phyloP scores from a whole-genome alignment of 2,797 vertebrate genomes.

The Mareca penelope region DNA sequence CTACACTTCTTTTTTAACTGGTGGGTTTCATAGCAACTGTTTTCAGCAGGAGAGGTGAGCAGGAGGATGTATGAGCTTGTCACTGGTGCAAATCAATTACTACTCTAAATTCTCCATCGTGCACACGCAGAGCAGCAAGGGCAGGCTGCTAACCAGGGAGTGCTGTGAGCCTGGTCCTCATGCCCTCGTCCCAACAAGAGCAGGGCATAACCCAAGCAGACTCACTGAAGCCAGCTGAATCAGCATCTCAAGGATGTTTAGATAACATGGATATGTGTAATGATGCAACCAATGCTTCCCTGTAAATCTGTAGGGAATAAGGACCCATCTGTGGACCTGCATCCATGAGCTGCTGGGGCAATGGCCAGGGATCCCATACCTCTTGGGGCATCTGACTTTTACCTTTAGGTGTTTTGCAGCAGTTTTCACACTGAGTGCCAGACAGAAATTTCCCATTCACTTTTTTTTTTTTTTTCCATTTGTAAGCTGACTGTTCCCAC shows the following conservation, averaged over 20 bases:
- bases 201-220: not conserved
- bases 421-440: not conserved
- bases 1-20: not conserved
- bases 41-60: not conserved
- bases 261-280: accelerated
- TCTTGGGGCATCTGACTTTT: not conserved
- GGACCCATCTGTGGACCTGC: not conserved
- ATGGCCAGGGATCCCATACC: not conserved
- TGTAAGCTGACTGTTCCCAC: not conserved
- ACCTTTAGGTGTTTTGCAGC: not conserved
- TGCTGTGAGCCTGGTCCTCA: no score
- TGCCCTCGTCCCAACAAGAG: not conserved
- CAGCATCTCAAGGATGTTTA: not conserved
- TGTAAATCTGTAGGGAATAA: not conserved
- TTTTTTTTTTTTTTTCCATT: not conserved
- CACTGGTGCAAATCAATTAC: not conserved
- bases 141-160: not conserved
- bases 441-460: not conserved
- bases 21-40: not conserved
- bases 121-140: accelerated
- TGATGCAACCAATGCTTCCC: not conserved
- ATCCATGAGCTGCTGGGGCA: not conserved
- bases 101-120: not conserved
- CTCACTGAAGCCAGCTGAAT: not conserved
- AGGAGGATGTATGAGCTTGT: not conserved